Conservation (phyloP, 2,888 invertebrate species). For the Halictus quadricinctus region DNA sequence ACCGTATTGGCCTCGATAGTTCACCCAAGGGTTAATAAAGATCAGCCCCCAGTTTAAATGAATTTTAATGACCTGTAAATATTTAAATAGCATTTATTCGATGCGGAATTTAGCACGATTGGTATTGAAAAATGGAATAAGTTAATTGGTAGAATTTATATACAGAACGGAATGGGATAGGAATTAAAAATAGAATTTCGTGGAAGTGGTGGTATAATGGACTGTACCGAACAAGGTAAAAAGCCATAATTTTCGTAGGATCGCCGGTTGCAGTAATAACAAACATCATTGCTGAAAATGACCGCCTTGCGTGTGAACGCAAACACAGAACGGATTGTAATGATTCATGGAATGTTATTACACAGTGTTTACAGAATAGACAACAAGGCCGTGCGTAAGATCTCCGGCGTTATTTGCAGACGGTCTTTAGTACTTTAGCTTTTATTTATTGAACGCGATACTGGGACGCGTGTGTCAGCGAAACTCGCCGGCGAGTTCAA, state of each 20-base stretch:
- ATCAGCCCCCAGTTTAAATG: neutral
- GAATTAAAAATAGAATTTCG: neutral
- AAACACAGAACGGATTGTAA: neutral
- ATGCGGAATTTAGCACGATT: neutral
- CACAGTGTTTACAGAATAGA: slow-evolving; percentile 12
- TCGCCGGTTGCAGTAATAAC: neutral
- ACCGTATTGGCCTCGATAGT: neutral
- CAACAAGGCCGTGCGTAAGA: slow-evolving; percentile 13
- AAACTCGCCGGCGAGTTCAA: neutral
- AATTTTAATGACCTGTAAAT: neutral
- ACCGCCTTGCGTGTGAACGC: slow-evolving; percentile 4
- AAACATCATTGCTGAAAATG: slow-evolving; percentile 5
- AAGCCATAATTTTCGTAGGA: neutral
- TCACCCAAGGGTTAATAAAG: neutral
- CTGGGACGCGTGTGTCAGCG: neutral
- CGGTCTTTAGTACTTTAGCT: slow-evolving; percentile 1
- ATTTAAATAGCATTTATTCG: neutral
- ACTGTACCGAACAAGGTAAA: neutral
- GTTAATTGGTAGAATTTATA: neutral
- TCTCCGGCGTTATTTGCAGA: neutral
- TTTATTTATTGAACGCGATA: slow-evolving; percentile 4
- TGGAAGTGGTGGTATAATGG: neutral
- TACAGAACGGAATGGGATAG: neutral
- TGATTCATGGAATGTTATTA: slow-evolving; percentile 20
- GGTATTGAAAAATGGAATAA: neutral